Conservation (phyloP, 1,140 invertebrate genomes). For the Halictus rubicundus region DNA sequence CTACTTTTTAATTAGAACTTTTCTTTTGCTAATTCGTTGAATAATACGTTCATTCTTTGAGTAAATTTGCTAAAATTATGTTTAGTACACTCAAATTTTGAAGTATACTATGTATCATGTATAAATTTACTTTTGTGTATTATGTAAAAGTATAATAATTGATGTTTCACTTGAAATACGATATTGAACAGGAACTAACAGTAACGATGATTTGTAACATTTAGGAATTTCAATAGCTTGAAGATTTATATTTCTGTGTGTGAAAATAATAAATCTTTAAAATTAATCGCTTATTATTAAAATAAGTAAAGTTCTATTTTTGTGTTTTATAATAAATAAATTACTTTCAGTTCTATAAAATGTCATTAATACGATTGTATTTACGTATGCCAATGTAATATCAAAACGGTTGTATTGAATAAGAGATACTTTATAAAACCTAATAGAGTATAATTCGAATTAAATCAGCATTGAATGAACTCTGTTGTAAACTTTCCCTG, state of each 20-base stretch:
- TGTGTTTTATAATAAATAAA: background rate
- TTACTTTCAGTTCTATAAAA: constrained; percentile 1
- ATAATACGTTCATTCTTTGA: background rate
- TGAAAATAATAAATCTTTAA: constrained; percentile 8
- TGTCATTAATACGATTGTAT: background rate
- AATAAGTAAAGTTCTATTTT: constrained; percentile 13
- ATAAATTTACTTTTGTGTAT: background rate
- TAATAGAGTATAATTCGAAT: background rate
- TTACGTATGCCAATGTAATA: background rate
- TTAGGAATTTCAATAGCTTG: constrained; percentile 2
- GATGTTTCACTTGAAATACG: background rate
- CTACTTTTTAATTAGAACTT: background rate
- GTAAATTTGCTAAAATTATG: background rate
- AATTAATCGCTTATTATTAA: constrained; percentile 45
- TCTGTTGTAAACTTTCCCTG: background rate
- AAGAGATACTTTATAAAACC: constrained; percentile 4
- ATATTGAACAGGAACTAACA: constrained; percentile 30
- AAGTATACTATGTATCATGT: background rate
- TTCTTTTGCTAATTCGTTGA: background rate
- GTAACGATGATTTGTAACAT: background rate
- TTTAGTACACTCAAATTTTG: background rate
- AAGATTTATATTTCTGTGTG: constrained; percentile 6
- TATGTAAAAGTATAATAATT: constrained; percentile 8
- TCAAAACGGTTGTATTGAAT: background rate
- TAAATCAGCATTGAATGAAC: background rate